phyloP scores from a whole-genome alignment of 2,888 invertebrate species.

The Petrophora chlorosata region DNA sequence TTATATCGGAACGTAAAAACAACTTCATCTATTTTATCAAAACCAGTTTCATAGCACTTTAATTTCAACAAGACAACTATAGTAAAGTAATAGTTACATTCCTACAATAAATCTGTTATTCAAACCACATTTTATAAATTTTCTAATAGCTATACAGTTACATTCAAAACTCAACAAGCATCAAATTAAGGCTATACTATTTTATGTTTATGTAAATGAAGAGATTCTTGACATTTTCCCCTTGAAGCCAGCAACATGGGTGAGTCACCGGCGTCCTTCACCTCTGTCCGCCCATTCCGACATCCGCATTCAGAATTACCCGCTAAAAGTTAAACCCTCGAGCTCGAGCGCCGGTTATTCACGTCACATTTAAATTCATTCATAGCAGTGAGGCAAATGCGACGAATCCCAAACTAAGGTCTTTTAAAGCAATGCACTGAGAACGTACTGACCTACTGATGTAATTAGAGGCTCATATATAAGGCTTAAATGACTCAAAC shows the following conservation, averaged over 20 bases:
- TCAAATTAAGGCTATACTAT: neutral
- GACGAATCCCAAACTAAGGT: constrained; percentile 37
- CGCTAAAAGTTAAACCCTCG: constrained; percentile 44
- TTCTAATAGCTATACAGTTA: neutral
- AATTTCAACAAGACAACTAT: neutral
- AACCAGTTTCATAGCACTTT: neutral
- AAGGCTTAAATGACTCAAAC: constrained; percentile 34
- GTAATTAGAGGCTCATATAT: constrained; percentile 12
- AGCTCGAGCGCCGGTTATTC: constrained; percentile 44
- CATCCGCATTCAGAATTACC: constrained; percentile 69
- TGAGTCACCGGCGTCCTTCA: constrained; percentile 78
- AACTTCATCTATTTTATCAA: neutral
- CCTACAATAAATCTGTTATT: neutral
- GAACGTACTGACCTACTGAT: constrained; percentile 15
- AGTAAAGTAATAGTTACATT: no score
- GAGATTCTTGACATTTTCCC: constrained; percentile 55
- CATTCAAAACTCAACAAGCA: neutral
- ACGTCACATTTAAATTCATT: constrained; percentile 61
- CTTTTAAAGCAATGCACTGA: constrained; percentile 37
- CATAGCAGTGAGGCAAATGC: constrained; percentile 52
- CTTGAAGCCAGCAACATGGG: constrained; percentile 49
- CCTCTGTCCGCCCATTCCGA: constrained; percentile 58
- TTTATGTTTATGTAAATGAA: constrained; percentile 18
- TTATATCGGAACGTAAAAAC: neutral
- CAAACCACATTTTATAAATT: neutral